A percentile compares a stretch with the other conserved stretches of the same genome.
Evolutionary conservation across 2,797 vertebrate genomes (phyloP).

Genomic region (Arrhamphus sclerolepis): DNA sequence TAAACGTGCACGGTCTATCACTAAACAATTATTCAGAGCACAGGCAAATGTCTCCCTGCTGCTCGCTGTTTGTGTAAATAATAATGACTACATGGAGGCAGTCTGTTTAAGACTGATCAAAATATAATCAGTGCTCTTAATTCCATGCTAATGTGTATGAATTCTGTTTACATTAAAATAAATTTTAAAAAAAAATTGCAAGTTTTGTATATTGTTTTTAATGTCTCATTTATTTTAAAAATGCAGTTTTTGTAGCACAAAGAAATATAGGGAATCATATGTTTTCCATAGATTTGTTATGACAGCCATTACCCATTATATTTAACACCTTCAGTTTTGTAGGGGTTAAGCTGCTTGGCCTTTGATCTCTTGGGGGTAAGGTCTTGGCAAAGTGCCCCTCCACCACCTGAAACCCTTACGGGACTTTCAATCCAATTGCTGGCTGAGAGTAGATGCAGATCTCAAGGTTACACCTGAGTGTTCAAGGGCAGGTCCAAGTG

Average conservation of each 20-base stretch:
- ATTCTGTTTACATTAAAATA: constrained; percentile 14
- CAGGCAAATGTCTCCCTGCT: constrained; percentile 40
- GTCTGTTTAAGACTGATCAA: constrained; percentile 7
- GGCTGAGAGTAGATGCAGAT: constrained; percentile 93
- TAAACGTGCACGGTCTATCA: constrained; percentile 78
- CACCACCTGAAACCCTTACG: constrained; percentile 72
- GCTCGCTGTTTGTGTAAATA: constrained; percentile 17
- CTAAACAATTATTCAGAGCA: constrained; percentile 75
- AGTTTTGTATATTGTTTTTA: background rate
- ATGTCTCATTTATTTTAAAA: constrained; percentile 27
- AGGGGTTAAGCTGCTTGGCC: constrained; percentile 84
- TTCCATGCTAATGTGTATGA: constrained; percentile 6
- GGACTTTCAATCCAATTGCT: constrained; percentile 95
- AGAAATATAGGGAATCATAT: constrained; percentile 17
- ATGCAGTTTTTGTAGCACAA: constrained; percentile 22
- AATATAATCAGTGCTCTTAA: constrained; percentile 14
- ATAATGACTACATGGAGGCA: constrained; percentile 15
- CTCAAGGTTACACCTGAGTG: constrained; percentile 99
- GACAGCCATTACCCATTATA: constrained; percentile 77
- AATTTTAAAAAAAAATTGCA: background rate
- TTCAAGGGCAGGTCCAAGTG: constrained; percentile 99
- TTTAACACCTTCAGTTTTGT: constrained; percentile 83
- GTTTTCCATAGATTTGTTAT: constrained; percentile 67
- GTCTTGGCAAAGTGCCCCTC: constrained; percentile 80
- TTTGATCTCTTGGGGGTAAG: constrained; percentile 79